These are phyloP conservation scores for Dendrocincla fuliginosa DNA, from an alignment of 2,797 vertebrate genomes.

Conservation along the genomic window DNA sequence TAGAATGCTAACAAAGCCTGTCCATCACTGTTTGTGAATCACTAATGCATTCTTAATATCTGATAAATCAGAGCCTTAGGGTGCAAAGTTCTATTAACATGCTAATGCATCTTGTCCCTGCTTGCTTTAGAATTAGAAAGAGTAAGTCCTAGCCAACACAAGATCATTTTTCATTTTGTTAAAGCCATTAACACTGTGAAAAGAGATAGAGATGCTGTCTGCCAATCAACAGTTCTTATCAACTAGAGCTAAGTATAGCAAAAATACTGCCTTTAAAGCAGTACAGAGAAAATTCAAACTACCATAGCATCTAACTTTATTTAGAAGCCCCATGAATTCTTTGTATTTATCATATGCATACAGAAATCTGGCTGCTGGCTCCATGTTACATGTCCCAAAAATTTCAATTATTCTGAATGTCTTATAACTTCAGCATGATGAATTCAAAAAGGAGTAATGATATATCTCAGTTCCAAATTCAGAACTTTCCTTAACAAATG, in stretches of 20 bases:
- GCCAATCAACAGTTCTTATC: constrained; percentile 51
- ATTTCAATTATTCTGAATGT: background rate
- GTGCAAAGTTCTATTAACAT: constrained; percentile 73
- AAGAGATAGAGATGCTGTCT: constrained; percentile 30
- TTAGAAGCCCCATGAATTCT: background rate
- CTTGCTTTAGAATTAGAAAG: constrained; percentile 66
- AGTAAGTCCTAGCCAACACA: constrained; percentile 40
- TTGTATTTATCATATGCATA: background rate
- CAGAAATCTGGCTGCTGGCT: background rate
- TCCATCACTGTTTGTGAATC: constrained; percentile 55
- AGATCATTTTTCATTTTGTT: constrained; percentile 34
- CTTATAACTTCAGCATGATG: background rate
- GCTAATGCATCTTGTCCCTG: constrained; percentile 65
- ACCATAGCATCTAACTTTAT: background rate
- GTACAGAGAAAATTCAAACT: background rate
- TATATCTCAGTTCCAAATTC: background rate
- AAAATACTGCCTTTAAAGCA: background rate
- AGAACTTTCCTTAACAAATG: background rate
- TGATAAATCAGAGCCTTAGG: constrained; percentile 68
- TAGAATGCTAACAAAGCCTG: constrained; percentile 61
- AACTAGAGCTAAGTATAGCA: background rate
- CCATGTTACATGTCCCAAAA: background rate
- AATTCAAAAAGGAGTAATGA: background rate
- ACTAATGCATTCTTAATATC: constrained; percentile 66
- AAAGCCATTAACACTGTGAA: constrained; percentile 58